Evolutionary conservation across 2,113 vertebrate species (phyloP).

Genomic region (Megaptera novaeangliae): DNA sequence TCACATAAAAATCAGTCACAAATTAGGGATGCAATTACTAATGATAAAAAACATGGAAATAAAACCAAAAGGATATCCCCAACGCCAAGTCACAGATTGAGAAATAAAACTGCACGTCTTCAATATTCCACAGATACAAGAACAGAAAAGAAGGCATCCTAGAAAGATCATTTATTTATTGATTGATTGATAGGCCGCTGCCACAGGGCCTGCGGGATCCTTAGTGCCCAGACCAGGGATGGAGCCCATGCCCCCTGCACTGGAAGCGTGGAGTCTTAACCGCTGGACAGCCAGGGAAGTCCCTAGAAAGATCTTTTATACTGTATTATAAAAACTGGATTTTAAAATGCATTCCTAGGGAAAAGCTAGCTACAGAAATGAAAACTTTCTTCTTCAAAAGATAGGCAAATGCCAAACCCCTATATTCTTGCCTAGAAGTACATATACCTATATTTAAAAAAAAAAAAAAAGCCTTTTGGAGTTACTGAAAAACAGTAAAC

Average conservation of each 20-base stretch:
- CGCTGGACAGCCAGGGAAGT: too few species aligned
- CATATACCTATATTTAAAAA: not conserved
- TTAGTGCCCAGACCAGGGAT: too few species aligned
- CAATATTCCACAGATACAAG: slow-evolving; percentile 45
- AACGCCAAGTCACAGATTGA: slow-evolving; percentile 41
- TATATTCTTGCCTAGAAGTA: not conserved
- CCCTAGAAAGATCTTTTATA: not conserved
- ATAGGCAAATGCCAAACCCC: not conserved
- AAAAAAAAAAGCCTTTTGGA: not conserved
- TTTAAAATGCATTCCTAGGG: not conserved
- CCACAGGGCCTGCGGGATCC: too few species aligned
- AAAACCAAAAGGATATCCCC: slow-evolving; percentile 15
- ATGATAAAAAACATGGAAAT: slow-evolving; percentile 9
- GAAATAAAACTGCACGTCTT: slow-evolving; percentile 39
- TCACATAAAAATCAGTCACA: not conserved
- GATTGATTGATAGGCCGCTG: too few species aligned
- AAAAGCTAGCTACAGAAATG: not conserved
- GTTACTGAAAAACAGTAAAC: not conserved
- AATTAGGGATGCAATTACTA: not conserved
- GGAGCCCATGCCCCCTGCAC: too few species aligned
- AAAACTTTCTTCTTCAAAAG: slow-evolving; percentile 1
- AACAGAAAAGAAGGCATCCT: not conserved
- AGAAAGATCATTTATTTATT: not conserved
- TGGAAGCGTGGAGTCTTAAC: too few species aligned
- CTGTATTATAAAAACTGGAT: not conserved